These are phyloP conservation scores for Drosophila limbata DNA, from an alignment of 2,888 invertebrate genomes.

Conservation along the genomic window DNA sequence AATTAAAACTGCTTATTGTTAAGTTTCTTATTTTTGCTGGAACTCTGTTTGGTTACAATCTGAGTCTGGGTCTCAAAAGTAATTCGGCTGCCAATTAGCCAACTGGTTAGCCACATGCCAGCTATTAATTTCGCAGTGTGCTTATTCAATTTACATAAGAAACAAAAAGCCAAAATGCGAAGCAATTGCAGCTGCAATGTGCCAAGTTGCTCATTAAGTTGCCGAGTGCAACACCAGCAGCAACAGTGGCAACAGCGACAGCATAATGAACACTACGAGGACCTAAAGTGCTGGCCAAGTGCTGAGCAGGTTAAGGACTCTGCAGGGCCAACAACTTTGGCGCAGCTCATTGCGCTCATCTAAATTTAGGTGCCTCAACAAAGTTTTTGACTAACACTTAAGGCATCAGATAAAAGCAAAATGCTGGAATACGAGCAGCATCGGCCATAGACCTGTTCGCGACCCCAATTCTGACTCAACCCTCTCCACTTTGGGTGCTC, in stretches of 20 bases:
- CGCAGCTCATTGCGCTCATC: conserved; percentile 42
- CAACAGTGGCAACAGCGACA: conserved; percentile 13
- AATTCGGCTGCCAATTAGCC: conserved; percentile 51
- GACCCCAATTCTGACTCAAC: not conserved
- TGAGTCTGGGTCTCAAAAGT: not conserved
- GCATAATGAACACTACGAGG: conserved; percentile 36
- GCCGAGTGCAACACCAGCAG: conserved; percentile 22
- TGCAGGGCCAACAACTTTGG: conserved; percentile 15
- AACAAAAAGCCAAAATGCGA: conserved; percentile 16
- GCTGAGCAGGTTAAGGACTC: conserved; percentile 35
- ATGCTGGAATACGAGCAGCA: conserved; percentile 21
- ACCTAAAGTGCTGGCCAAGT: conserved; percentile 46
- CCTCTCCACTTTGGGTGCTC: not conserved
- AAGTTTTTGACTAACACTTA: conserved; percentile 77
- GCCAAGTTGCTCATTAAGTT: conserved; percentile 53
- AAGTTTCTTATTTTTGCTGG: conserved; percentile 19
- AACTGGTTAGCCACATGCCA: conserved; percentile 23
- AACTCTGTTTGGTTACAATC: not conserved
- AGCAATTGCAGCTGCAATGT: conserved; percentile 23
- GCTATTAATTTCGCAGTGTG: conserved; percentile 20
- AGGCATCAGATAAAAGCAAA: conserved; percentile 58
- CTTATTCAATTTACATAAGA: conserved; percentile 43
- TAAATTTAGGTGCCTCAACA: conserved; percentile 68
- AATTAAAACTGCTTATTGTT: conserved; percentile 35
- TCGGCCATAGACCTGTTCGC: conserved; percentile 14